phyloP scores from a whole-genome alignment of 2,113 vertebrate species.

The Phaetusa simplex region DNA sequence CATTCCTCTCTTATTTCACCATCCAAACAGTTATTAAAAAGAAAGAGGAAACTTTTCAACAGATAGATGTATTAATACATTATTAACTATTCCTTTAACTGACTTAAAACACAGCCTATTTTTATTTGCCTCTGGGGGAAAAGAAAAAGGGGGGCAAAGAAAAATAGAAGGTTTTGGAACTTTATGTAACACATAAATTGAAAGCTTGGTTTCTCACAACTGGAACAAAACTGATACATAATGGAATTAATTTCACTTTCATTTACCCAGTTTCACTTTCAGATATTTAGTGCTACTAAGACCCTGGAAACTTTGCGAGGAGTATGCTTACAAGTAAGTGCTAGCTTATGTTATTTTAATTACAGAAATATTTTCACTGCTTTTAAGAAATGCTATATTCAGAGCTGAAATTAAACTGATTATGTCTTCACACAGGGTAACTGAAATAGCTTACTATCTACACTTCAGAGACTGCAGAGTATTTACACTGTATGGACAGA shows the following conservation, averaged over 20 bases:
- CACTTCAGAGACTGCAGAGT: not conserved
- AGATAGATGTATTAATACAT: not conserved
- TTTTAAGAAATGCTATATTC: not conserved
- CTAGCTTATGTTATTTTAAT: not conserved
- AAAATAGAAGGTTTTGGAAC: not conserved
- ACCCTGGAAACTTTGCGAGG: not conserved
- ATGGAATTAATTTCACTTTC: constrained; percentile 26
- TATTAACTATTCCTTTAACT: constrained; percentile 43
- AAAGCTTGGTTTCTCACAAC: constrained; percentile 7
- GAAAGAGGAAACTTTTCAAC: constrained; percentile 15
- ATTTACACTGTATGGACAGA: not conserved
- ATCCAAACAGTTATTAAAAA: not conserved
- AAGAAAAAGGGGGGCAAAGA: not conserved
- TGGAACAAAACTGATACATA: constrained; percentile 2
- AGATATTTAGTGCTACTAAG: not conserved
- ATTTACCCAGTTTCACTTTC: constrained; percentile 28
- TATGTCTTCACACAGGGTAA: not conserved
- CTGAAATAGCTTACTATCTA: not conserved
- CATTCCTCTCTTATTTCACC: not conserved
- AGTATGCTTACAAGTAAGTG: not conserved
- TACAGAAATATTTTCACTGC: not conserved
- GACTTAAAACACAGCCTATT: not conserved
- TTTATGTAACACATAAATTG: not conserved
- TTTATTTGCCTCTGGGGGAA: constrained; percentile 3
- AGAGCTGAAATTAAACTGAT: not conserved